Conservation (phyloP, 2,888 invertebrate genomes). For the Camptogramma bilineatum region DNA sequence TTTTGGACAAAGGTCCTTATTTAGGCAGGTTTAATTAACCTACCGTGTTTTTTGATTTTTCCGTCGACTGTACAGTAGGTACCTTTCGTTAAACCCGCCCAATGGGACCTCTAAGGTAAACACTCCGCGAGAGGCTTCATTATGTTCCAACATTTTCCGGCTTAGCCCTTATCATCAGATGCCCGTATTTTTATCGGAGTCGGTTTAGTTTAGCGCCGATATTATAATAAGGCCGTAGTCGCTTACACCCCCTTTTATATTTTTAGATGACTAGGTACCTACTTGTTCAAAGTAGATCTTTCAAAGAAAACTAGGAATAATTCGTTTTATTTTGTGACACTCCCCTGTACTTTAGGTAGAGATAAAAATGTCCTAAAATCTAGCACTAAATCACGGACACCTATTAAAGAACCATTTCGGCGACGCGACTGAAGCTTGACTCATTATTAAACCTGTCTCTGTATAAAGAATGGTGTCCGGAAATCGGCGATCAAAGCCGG, state of each 20-base stretch:
- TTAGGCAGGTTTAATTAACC: constrained; percentile 33
- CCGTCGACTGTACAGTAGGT: constrained; percentile 23
- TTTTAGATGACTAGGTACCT: not conserved
- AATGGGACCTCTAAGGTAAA: constrained; percentile 34
- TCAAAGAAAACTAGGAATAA: too few relatives aligned
- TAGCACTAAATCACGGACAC: constrained; percentile 24
- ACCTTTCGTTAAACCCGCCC: constrained; percentile 28
- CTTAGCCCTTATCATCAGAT: constrained; percentile 35
- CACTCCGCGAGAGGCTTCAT: constrained; percentile 36
- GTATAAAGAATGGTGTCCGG: constrained; percentile 43
- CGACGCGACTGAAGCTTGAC: constrained; percentile 30
- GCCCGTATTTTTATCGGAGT: constrained; percentile 34
- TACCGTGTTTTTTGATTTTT: constrained; percentile 34
- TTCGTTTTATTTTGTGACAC: not conserved
- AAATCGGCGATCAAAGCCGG: constrained; percentile 44
- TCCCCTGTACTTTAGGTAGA: not conserved
- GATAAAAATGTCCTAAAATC: constrained; percentile 6
- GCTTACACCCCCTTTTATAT: constrained; percentile 7
- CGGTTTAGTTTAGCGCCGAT: constrained; percentile 30
- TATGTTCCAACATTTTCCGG: constrained; percentile 39
- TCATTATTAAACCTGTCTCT: constrained; percentile 41
- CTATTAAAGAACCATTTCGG: constrained; percentile 29
- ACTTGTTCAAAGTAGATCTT: too few relatives aligned
- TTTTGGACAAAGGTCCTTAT: constrained; percentile 22
- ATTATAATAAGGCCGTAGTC: constrained; percentile 23